Conservation (phyloP, 53 echinoderm and acorn worm genomes). For the Zoroaster sp. region DNA sequence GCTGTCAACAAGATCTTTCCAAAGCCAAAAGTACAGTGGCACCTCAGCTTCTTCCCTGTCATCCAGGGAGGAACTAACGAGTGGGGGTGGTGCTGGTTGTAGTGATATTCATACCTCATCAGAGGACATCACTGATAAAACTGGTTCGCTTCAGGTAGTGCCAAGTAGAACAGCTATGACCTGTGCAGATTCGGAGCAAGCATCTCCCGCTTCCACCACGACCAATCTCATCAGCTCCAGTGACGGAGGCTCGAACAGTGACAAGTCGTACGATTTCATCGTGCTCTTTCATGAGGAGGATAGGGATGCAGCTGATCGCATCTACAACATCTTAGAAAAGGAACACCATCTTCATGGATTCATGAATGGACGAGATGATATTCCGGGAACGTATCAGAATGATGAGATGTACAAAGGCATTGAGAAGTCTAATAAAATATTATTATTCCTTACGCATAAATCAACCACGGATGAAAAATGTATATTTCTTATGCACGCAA, state of each 20-base stretch:
- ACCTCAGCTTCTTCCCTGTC: background rate
- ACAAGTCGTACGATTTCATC: conserved; percentile 37
- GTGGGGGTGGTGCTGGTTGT: background rate
- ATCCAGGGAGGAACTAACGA: background rate
- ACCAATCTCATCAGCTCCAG: background rate
- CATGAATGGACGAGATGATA: conserved; percentile 29
- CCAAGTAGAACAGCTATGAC: background rate
- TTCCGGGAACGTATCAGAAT: conserved; percentile 16
- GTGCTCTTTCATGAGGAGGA: conserved; percentile 19
- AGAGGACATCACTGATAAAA: background rate
- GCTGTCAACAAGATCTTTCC: background rate
- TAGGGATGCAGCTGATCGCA: background rate
- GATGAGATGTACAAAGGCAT: background rate
- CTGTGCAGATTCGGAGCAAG: background rate
- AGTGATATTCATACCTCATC: too few relatives aligned
- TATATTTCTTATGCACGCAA: background rate
- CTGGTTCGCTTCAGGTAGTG: background rate
- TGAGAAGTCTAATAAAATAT: background rate
- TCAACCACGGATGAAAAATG: conserved; percentile 12
- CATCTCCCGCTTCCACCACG: background rate
- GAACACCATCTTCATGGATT: conserved; percentile 23
- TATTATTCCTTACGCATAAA: conserved; percentile 34
- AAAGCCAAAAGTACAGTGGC: background rate
- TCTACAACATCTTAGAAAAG: conserved; percentile 39
- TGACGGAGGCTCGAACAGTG: too few relatives aligned